These are phyloP conservation scores for Montifringilla adamsi DNA, from an alignment of 2,113 vertebrate species.

Conservation along the genomic window DNA sequence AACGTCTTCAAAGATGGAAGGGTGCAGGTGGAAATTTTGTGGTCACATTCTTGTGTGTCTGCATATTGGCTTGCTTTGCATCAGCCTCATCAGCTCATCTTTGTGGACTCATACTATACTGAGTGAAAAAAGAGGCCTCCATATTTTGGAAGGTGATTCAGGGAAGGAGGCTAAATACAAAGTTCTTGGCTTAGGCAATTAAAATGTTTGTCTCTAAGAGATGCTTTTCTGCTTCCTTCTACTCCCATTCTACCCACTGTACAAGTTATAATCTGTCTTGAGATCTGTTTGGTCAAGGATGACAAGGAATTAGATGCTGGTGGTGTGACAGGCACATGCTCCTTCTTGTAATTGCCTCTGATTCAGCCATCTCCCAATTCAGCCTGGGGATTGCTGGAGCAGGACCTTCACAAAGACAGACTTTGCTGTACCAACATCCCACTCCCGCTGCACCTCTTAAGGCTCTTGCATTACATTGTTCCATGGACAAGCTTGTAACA, in stretches of 20 bases:
- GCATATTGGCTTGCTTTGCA: background rate
- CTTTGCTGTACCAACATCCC: background rate
- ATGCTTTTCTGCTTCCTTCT: background rate
- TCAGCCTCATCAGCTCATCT: background rate
- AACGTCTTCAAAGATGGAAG: background rate
- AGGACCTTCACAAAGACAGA: accelerated
- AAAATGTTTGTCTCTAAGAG: background rate
- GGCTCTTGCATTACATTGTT: background rate
- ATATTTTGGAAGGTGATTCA: background rate
- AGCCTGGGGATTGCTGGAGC: background rate
- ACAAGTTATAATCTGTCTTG: background rate
- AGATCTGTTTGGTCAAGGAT: background rate
- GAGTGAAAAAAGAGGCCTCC: background rate
- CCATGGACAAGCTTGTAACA: background rate
- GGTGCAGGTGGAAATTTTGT: background rate
- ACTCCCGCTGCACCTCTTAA: background rate
- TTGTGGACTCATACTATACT: background rate
- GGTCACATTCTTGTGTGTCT: background rate
- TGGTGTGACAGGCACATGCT: background rate
- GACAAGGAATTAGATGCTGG: background rate
- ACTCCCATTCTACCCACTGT: background rate
- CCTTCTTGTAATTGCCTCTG: background rate
- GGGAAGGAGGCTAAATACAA: background rate
- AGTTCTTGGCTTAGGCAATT: background rate
- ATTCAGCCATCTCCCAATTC: background rate